Evolutionary conservation across 2,888 invertebrate species (phyloP).

Genomic region (Tetheella fluctuosa): DNA sequence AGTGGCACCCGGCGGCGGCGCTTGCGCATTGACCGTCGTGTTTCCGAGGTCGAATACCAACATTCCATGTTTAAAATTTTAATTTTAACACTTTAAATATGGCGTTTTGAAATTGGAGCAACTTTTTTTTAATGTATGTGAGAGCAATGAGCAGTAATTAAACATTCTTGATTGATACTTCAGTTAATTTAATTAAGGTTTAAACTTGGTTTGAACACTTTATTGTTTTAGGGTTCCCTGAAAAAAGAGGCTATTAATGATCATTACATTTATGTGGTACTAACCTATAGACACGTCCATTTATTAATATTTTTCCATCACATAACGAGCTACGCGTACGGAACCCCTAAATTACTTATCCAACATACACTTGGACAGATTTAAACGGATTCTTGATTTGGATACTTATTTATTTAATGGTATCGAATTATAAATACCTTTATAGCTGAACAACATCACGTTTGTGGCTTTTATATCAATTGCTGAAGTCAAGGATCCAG

Average conservation of each 20-base stretch:
- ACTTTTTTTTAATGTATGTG: conserved; percentile 19
- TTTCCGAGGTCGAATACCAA: conserved; percentile 47
- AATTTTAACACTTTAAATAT: conserved; percentile 27
- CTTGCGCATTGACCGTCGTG: conserved; percentile 36
- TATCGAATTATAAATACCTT: not conserved
- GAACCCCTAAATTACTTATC: no score
- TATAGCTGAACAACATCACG: not conserved
- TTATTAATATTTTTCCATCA: no score
- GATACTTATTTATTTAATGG: not conserved
- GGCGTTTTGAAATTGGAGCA: conserved; percentile 44
- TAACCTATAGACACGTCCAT: no score
- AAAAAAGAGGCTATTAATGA: not conserved
- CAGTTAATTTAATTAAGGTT: not conserved
- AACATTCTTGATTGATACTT: not conserved
- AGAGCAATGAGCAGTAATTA: conserved; percentile 18
- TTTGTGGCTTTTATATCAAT: conserved; percentile 6
- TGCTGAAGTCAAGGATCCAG: conserved; percentile 7
- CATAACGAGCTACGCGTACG: no score
- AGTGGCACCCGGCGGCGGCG: conserved; percentile 34
- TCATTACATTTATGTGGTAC: no score
- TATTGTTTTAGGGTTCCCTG: not conserved
- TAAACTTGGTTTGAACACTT: not conserved
- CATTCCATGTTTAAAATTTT: conserved; percentile 38
- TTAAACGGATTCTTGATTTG: no score
- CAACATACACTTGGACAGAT: no score